phyloP scores from a whole-genome alignment of 1,140 invertebrate species.

The Zaprionus tsacasi region DNA sequence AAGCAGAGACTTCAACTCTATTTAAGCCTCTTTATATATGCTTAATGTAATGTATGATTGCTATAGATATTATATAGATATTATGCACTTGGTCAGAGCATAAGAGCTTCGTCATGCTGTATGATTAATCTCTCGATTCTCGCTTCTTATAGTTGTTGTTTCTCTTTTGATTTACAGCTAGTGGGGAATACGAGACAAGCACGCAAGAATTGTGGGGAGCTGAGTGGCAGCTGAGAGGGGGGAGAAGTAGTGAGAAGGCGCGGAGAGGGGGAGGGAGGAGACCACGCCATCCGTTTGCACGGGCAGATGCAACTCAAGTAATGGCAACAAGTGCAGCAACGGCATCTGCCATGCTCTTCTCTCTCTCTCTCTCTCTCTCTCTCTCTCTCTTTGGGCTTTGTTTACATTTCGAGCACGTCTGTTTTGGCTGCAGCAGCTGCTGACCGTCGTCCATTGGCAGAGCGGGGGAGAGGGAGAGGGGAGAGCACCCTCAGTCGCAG shows the following conservation, averaged over 20 bases:
- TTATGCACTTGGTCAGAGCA: not conserved
- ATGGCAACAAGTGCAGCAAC: slow-evolving; percentile 49
- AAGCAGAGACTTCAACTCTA: not conserved
- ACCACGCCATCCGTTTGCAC: slow-evolving; percentile 25
- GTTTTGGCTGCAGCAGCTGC: slow-evolving; percentile 67
- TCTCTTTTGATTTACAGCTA: slow-evolving; percentile 64
- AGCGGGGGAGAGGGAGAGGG: not conserved
- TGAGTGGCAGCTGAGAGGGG: not conserved
- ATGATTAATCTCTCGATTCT: slow-evolving; percentile 4
- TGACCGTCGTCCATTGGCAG: slow-evolving; percentile 59
- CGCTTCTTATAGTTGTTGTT: slow-evolving; percentile 10
- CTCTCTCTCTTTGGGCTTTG: slow-evolving; percentile 35
- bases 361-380: too few species aligned
- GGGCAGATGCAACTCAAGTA: slow-evolving; percentile 47
- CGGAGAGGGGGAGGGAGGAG: slow-evolving; percentile 38
- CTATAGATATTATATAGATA: not conserved
- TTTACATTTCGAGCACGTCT: slow-evolving; percentile 80
- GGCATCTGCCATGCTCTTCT: slow-evolving; percentile 26
- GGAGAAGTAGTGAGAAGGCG: too few species aligned
- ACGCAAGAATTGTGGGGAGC: slow-evolving; percentile 45
- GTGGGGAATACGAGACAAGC: slow-evolving; percentile 49
- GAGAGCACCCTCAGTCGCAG: not conserved
- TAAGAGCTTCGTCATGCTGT: not conserved
- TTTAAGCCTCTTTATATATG: not conserved
- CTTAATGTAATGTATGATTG: not conserved